phyloP scores from a whole-genome alignment of 2,797 vertebrate species.

The Carcharodon carcharias region DNA sequence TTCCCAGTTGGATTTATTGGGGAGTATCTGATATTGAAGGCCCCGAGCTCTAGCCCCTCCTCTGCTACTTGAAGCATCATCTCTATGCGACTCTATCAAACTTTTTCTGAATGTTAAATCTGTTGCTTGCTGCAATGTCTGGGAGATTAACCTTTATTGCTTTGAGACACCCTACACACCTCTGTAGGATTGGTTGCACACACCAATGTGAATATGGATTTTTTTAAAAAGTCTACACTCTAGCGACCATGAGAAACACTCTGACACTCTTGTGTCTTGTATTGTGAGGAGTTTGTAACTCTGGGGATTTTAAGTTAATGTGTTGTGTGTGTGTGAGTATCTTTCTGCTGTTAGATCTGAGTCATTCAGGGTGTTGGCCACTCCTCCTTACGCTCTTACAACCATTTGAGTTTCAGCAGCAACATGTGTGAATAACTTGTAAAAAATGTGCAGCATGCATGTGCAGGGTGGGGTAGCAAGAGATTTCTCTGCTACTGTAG shows the following conservation, averaged over 20 bases:
- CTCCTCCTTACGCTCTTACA: conserved; percentile 29
- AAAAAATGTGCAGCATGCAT: conserved; percentile 58
- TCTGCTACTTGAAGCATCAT: neutral
- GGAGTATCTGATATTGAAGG: neutral
- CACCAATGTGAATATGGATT: neutral
- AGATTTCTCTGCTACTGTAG: conserved; percentile 55
- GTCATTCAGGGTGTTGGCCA: conserved; percentile 33
- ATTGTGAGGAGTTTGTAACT: neutral
- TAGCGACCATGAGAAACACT: neutral
- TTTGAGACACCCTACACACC: neutral
- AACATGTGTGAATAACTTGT: conserved; percentile 40
- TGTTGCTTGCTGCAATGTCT: neutral
- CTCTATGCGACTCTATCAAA: neutral
- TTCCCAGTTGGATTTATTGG: neutral
- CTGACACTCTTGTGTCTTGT: neutral
- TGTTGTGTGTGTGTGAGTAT: neutral
- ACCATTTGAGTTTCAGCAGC: conserved; percentile 22
- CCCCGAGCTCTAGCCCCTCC: neutral
- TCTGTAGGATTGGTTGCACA: neutral
- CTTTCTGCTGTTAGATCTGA: conserved; percentile 31
- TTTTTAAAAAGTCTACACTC: too few relatives aligned
- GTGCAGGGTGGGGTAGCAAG: conserved; percentile 60
- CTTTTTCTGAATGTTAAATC: neutral
- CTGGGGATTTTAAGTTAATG: neutral
- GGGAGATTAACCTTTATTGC: neutral